Conservation (phyloP, 1,140 invertebrate species). For the Heterodera carotae region DNA sequence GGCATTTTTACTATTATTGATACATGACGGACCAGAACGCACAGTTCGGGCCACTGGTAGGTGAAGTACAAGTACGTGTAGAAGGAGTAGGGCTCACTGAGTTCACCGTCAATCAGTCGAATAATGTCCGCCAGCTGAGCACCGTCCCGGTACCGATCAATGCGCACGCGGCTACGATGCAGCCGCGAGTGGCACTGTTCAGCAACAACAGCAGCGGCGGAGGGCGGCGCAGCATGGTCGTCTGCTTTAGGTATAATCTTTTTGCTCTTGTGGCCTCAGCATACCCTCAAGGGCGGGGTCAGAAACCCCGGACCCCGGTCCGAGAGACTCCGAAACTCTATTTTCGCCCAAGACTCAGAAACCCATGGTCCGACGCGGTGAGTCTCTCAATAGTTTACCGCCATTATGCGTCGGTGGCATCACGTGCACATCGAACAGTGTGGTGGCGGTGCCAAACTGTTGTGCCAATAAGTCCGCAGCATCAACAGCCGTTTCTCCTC, state of each 20-base stretch:
- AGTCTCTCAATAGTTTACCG: not conserved
- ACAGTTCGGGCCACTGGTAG: constrained; percentile 98
- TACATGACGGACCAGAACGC: constrained; percentile 77
- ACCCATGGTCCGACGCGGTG: too few species aligned
- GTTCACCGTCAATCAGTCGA: constrained; percentile 84
- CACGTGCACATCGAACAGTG: not conserved
- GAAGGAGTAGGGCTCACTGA: constrained; percentile 99
- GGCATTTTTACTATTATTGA: too few species aligned
- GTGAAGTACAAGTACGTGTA: constrained; percentile 99
- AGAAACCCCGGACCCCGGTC: too few species aligned
- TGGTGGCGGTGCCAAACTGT: not conserved
- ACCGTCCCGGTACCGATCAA: constrained; percentile 13
- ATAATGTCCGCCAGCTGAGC: constrained; percentile 3
- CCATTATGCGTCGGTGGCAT: not conserved
- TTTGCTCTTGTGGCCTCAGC: too few species aligned
- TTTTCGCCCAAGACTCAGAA: too few species aligned
- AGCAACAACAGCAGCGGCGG: too few species aligned
- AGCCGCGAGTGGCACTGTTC: too few species aligned
- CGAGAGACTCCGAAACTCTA: too few species aligned
- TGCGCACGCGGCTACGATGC: not conserved
- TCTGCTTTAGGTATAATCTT: too few species aligned
- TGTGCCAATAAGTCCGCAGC: not conserved
- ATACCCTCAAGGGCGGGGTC: too few species aligned
- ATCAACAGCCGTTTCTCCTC: too few species aligned
- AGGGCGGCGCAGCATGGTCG: not conserved